Percentiles rank a stretch among this genome's conserved stretches.
Conservation (phyloP, 2,113 vertebrate species). For the Epinephelus cyanopodus region DNA sequence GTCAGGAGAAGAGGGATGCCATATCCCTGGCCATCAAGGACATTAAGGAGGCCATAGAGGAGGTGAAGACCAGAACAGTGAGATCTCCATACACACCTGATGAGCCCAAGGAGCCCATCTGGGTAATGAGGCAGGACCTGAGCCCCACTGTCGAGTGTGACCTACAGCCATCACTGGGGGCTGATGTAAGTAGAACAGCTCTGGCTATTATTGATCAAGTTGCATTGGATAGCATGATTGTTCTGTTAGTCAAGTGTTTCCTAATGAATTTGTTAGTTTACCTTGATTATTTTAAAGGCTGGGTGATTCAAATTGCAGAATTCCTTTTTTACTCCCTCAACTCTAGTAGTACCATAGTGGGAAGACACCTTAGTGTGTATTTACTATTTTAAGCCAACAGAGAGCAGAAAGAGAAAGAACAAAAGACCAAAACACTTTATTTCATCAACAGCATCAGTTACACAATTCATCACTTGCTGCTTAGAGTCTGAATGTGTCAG, state of each 20-base stretch:
- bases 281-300: neutral
- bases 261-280: neutral
- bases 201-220: neutral
- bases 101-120: conserved; percentile 96
- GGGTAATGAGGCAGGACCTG: conserved; percentile 98
- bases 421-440: too few relatives aligned
- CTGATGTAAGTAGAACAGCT: conserved; percentile 89
- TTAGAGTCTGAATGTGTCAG: neutral
- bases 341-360: neutral
- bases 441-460: neutral
- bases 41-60: conserved; percentile 98
- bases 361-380: neutral
- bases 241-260: neutral
- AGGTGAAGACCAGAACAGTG: conserved; percentile 95
- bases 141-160: conserved; percentile 93
- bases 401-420: neutral
- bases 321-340: neutral
- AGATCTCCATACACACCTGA: conserved; percentile 98
- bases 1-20: conserved; percentile 93
- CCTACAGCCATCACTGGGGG: conserved; percentile 88
- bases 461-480: neutral
- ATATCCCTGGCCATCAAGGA: conserved; percentile 98
- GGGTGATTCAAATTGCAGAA: too few relatives aligned
- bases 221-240: neutral
- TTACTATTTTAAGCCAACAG: conserved; percentile 2